Conservation (phyloP, 2,113 vertebrate species). For the Callipepla squamata region DNA sequence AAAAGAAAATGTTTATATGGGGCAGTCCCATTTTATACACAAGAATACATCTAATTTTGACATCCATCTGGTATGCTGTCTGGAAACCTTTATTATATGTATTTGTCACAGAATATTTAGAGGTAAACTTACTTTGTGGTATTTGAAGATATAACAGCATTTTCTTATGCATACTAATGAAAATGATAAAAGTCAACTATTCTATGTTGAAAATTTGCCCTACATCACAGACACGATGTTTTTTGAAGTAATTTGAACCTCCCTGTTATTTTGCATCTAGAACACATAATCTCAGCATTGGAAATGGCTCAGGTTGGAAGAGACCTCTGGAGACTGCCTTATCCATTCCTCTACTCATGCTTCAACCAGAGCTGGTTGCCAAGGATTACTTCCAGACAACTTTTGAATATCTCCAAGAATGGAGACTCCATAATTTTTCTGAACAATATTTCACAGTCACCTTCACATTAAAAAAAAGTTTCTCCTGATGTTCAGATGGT, state of each 20-base stretch:
- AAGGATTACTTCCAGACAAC: fast-evolving
- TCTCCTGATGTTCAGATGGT: neutral
- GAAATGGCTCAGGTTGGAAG: neutral
- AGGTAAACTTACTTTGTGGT: constrained; percentile 17
- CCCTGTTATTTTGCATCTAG: neutral
- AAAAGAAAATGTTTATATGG: neutral
- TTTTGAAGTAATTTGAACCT: neutral
- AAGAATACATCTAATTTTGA: constrained; percentile 49
- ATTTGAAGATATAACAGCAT: neutral
- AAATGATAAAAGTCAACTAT: neutral
- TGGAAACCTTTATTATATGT: constrained; percentile 36
- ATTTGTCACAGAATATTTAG: constrained; percentile 40
- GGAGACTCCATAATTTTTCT: neutral
- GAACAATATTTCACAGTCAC: neutral
- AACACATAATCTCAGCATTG: neutral
- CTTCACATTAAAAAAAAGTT: neutral
- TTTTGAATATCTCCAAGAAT: neutral
- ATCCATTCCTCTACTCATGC: neutral
- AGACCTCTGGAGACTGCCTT: neutral
- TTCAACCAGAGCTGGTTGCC: neutral
- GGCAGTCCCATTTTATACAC: constrained; percentile 14
- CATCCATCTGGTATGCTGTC: constrained; percentile 20
- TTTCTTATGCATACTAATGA: neutral
- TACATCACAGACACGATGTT: neutral
- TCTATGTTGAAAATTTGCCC: neutral